Conservation (phyloP, 2,797 vertebrate genomes). For the Oreochromis mossambicus region DNA sequence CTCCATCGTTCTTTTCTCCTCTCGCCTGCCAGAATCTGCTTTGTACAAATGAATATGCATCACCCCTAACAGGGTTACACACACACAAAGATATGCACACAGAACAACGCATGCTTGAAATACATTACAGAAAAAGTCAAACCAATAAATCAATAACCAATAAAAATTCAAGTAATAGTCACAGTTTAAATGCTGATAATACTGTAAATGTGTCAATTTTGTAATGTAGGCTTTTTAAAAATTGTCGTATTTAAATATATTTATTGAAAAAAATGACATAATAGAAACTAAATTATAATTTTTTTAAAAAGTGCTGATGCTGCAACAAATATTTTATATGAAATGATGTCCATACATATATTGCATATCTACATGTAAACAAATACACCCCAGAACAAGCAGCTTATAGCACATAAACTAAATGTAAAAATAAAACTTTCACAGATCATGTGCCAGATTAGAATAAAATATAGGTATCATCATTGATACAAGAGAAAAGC, state of each 20-base stretch:
- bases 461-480: background rate
- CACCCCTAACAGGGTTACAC: background rate
- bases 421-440: background rate
- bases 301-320: background rate
- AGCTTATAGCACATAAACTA: background rate
- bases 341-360: background rate
- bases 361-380: background rate
- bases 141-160: background rate
- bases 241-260: background rate
- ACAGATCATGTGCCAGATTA: background rate
- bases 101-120: background rate
- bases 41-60: conserved; percentile 46
- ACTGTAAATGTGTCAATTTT: background rate
- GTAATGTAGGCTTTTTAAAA: background rate
- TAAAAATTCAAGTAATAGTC: background rate
- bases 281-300: background rate
- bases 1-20: conserved; percentile 47
- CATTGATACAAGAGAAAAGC: background rate
- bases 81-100: background rate
- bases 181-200: background rate
- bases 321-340: background rate
- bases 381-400: background rate
- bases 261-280: background rate
- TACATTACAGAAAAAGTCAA: background rate
- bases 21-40: conserved; percentile 33